A percentile compares a stretch with the other conserved stretches of the same genome.
Conservation (phyloP, 2,888 invertebrate genomes). For the Saturnia japonica region DNA sequence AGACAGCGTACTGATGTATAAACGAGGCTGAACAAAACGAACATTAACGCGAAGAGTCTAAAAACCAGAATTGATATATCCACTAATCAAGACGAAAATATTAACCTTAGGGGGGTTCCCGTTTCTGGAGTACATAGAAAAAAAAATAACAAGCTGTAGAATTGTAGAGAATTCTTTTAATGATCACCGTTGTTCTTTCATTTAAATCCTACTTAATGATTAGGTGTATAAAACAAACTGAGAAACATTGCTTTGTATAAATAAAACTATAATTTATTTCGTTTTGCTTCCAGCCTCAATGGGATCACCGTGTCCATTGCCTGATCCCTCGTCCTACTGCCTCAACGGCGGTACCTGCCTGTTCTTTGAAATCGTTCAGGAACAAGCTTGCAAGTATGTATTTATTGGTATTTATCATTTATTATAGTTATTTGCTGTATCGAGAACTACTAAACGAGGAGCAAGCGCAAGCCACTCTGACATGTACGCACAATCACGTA, state of each 20-base stretch:
- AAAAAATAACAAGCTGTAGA: no score
- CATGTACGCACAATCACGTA: not conserved
- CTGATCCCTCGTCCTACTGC: slow-evolving; percentile 86
- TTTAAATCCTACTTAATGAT: not conserved
- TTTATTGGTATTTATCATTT: not conserved
- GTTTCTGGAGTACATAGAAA: no score
- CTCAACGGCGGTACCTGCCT: slow-evolving; percentile 94
- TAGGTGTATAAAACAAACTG: not conserved
- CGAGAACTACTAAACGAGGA: not conserved
- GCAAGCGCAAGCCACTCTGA: not conserved
- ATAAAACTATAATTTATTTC: no score
- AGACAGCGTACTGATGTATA: not conserved
- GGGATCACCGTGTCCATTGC: slow-evolving; percentile 86
- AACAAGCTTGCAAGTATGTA: slow-evolving; percentile 94
- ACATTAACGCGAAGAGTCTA: not conserved
- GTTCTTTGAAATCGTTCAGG: slow-evolving; percentile 89
- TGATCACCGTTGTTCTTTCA: no score
- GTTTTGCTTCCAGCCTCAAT: slow-evolving; percentile 60
- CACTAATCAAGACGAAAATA: no score
- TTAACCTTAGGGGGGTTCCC: no score
- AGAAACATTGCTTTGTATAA: no score
- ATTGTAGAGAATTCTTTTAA: no score
- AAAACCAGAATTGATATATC: not conserved
- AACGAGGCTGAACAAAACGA: not conserved
- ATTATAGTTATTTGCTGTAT: not conserved